These are phyloP conservation scores for Drosophila suzukii DNA, from an alignment of 1,140 invertebrate genomes.

Conservation along the genomic window DNA sequence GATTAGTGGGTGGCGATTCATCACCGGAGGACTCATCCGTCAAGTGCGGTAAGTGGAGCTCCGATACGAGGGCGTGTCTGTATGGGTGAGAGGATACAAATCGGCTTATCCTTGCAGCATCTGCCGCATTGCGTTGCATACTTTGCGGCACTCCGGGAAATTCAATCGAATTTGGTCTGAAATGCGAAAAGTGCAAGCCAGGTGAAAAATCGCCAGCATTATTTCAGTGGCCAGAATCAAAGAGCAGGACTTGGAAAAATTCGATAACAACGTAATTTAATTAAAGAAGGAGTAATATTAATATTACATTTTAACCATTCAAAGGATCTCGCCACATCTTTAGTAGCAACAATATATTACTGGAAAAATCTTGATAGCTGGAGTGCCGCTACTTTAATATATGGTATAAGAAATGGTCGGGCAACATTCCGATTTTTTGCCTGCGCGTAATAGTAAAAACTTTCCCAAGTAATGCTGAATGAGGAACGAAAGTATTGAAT, in stretches of 20 bases:
- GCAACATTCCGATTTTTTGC: too few relatives aligned
- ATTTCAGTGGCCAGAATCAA: slow-evolving; percentile 11
- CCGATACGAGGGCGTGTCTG: slow-evolving; percentile 4
- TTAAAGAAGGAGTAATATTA: too few relatives aligned
- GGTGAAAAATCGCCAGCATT: neutral
- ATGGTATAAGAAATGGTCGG: too few relatives aligned
- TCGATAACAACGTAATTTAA: too few relatives aligned
- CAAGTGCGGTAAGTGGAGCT: slow-evolving; percentile 44
- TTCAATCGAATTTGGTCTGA: slow-evolving; percentile 48
- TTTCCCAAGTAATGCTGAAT: neutral
- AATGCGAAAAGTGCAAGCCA: slow-evolving; percentile 15
- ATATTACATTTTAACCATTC: neutral
- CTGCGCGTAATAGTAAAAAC: too few relatives aligned
- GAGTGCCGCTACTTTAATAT: too few relatives aligned
- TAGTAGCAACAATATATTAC: too few relatives aligned
- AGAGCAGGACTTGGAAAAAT: neutral
- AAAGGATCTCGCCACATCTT: too few relatives aligned
- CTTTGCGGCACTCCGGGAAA: slow-evolving; percentile 28
- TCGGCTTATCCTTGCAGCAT: slow-evolving; percentile 31
- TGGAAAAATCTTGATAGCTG: too few relatives aligned
- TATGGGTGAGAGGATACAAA: slow-evolving; percentile 35
- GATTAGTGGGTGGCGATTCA: slow-evolving; percentile 40
- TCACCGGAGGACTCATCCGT: slow-evolving; percentile 44
- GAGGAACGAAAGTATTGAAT: slow-evolving; percentile 4
- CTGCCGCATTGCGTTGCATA: slow-evolving; percentile 28